These are phyloP conservation scores for Pseudococcus viburni DNA, from an alignment of 2,888 invertebrate species.

Conservation along the genomic window DNA sequence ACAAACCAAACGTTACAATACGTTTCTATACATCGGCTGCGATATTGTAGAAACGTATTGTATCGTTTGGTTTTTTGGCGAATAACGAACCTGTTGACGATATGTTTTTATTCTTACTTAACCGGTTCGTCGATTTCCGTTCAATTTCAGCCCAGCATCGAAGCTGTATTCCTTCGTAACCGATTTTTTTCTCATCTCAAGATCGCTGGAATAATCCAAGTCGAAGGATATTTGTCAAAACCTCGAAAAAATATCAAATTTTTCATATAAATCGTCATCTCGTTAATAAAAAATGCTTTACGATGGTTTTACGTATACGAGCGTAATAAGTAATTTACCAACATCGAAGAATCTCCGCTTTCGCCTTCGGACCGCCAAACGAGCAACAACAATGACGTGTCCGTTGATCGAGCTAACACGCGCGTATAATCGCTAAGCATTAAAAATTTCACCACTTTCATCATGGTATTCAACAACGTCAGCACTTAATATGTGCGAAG, in stretches of 20 bases:
- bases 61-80: too few species aligned
- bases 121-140: constrained; percentile 37
- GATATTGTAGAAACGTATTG: too few species aligned
- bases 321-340: background rate
- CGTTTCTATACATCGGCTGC: background rate
- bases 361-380: constrained; percentile 31
- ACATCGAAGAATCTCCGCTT: constrained; percentile 3
- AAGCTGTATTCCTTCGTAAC: background rate
- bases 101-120: background rate
- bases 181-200: background rate
- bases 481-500: background rate
- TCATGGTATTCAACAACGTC: background rate
- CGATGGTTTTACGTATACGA: background rate
- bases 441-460: constrained; percentile 7
- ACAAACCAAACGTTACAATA: background rate
- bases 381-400: constrained; percentile 45
- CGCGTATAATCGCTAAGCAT: background rate
- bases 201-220: background rate
- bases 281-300: background rate
- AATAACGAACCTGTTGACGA: too few species aligned
- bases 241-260: background rate
- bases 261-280: background rate
- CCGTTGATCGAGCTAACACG: background rate
- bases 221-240: background rate
- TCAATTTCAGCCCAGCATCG: background rate